Percentiles rank a stretch among this genome's conserved stretches.
Evolutionary conservation across 2,797 vertebrate species (phyloP).

Genomic region (Momotus momota): DNA sequence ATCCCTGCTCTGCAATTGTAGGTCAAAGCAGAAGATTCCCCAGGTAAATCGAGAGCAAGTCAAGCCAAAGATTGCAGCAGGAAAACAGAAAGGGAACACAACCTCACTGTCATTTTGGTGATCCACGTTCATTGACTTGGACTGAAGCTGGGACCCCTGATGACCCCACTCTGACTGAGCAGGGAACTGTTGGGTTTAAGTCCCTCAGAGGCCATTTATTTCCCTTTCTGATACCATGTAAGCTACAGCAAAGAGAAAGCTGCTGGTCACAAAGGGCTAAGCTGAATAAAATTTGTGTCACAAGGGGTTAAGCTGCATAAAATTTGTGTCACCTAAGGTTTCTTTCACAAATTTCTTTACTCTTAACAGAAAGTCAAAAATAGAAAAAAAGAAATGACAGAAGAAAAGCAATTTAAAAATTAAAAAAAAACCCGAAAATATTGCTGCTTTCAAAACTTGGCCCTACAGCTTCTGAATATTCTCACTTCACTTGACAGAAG

Average conservation of each 20-base stretch:
- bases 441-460: not conserved
- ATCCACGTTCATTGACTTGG: not conserved
- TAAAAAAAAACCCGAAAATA: not conserved
- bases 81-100: not conserved
- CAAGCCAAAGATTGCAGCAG: not conserved
- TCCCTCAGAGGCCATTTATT: not conserved
- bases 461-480: not conserved
- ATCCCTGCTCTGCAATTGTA: not conserved
- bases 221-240: not conserved
- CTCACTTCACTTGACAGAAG: not conserved
- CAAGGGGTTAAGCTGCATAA: not conserved
- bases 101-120: not conserved
- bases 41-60: not conserved
- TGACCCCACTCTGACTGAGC: not conserved
- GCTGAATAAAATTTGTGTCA: too few relatives aligned
- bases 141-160: not conserved
- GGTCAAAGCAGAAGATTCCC: not conserved
- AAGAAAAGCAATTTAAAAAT: not conserved
- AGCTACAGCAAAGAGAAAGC: not conserved
- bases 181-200: not conserved
- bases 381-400: not conserved
- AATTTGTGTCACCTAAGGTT: not conserved
- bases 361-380: not conserved
- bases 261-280: not conserved
- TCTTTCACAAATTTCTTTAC: not conserved